These are phyloP conservation scores for Nematolebias whitei DNA, from an alignment of 2,113 vertebrate genomes.

Conservation along the genomic window DNA sequence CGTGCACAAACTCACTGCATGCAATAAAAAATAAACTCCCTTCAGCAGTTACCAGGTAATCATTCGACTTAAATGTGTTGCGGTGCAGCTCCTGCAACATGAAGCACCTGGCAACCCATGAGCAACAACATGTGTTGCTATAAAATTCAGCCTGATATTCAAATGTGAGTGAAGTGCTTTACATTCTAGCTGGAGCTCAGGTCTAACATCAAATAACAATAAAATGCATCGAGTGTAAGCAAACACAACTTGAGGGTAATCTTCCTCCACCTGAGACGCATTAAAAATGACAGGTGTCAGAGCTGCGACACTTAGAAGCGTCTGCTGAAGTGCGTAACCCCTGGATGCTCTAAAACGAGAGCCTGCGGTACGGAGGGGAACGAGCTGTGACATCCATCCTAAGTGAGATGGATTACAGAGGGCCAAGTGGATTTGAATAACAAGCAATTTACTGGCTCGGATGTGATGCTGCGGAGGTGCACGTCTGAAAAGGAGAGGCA, in stretches of 20 bases:
- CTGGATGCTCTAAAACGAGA: conserved; percentile 36
- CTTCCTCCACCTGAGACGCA: conserved; percentile 11
- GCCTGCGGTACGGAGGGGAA: conserved; percentile 27
- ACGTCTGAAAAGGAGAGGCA: conserved; percentile 15
- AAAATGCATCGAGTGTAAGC: conserved; percentile 9
- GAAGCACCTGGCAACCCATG: neutral
- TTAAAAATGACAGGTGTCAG: conserved; percentile 24
- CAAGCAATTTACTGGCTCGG: conserved; percentile 36
- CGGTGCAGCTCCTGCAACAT: conserved; percentile 14
- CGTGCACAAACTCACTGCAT: too few relatives aligned
- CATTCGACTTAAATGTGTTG: conserved; percentile 22
- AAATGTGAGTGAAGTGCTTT: too few relatives aligned
- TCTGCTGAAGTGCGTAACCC: conserved; percentile 22
- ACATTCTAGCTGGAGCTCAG: neutral
- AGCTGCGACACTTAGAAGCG: conserved; percentile 33
- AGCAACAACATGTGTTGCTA: neutral
- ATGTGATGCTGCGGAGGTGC: conserved; percentile 31
- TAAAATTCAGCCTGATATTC: too few relatives aligned
- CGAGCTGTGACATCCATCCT: conserved; percentile 55
- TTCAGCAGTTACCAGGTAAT: conserved; percentile 40
- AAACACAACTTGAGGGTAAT: conserved; percentile 3
- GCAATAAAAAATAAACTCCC: neutral
- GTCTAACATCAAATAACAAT: neutral
- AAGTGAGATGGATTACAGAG: conserved; percentile 68
- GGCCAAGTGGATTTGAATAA: conserved; percentile 60